Base-by-base conservation (phyloP, 92 coral and sea anemone genomes). In the Bergia puertoricense region DNA sequence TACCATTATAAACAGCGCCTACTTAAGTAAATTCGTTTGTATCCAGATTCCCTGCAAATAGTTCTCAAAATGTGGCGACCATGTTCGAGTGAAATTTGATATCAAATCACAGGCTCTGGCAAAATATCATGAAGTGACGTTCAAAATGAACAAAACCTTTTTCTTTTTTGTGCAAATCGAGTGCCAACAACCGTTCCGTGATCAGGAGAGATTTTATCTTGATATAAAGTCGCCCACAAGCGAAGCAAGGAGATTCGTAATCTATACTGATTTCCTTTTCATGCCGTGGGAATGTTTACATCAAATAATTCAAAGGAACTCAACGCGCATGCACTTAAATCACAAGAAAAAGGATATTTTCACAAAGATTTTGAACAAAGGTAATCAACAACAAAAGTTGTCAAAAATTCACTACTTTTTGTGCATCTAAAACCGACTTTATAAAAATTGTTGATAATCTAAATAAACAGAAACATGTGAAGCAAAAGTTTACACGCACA, bases 171-270 rank as follows among this genome's bases (percentile, higher is more conserved):
- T 39, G 79, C 22, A 41, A 39, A 74, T 39, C 45, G 50, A 74
- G 79, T 42, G 80, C 80, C 54, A 76, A 76, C 42, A 43, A 51
- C 80, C 30, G 22, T 76, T 43, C 80, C 80, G 48, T 76, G 80
- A 76, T 76, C 46, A 43, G 11, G 46, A 16, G 80, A 62, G 69
- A 20, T 62, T 18, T 62, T 62, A 18, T 62, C 69, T 62, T 16
- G 30, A 62, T 18, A 8, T 62, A 22, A 0, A 54, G 69, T 7
- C 30, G 30, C 69, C 23, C 69, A 62, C 69, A 62, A 42, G 3
- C 5, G 69, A 62, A 62, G 69, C 69, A 62, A 62, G 30, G 14
- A 54, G 11, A 15, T 54, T 54, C 59, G 16, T 54, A 54, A 1
- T 51, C 14, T 54, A 54, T 0, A 54, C 18, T 54, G 59, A 54